Conservation (phyloP, 2,113 vertebrate species). For the Oophaga pumilio region DNA sequence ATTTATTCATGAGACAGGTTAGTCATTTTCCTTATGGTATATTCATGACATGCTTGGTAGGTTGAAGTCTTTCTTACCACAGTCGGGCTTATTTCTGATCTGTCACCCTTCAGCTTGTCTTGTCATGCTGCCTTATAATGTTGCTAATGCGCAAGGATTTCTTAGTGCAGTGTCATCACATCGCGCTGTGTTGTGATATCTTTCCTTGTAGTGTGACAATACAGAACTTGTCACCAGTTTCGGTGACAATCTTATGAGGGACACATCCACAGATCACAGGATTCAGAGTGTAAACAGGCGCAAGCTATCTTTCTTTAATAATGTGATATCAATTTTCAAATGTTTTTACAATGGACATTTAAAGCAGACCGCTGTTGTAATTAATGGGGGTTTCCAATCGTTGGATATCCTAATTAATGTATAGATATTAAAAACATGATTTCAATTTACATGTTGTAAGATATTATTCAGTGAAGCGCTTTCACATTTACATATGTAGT, state of each 20-base stretch:
- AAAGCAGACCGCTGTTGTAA: neutral
- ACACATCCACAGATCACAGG: neutral
- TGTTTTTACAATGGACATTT: neutral
- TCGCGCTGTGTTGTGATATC: neutral
- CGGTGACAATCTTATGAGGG: neutral
- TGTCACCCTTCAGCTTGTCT: neutral
- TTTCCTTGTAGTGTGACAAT: neutral
- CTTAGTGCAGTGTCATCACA: neutral
- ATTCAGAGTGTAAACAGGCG: neutral
- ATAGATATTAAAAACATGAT: no score
- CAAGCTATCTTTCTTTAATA: no score
- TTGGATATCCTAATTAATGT: no score
- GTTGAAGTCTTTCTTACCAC: neutral
- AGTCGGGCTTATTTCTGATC: neutral
- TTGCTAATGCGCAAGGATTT: neutral
- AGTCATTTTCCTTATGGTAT: neutral
- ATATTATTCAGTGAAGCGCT: no score
- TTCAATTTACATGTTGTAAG: no score
- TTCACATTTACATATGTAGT: no score
- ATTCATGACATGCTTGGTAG: neutral
- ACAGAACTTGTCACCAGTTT: no score
- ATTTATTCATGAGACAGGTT: neutral
- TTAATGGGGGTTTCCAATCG: no score
- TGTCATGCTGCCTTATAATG: neutral
- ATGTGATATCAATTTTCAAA: neutral